Evolutionary conservation across 2,888 invertebrate genomes (phyloP).

Genomic region (Campoplex nolae): DNA sequence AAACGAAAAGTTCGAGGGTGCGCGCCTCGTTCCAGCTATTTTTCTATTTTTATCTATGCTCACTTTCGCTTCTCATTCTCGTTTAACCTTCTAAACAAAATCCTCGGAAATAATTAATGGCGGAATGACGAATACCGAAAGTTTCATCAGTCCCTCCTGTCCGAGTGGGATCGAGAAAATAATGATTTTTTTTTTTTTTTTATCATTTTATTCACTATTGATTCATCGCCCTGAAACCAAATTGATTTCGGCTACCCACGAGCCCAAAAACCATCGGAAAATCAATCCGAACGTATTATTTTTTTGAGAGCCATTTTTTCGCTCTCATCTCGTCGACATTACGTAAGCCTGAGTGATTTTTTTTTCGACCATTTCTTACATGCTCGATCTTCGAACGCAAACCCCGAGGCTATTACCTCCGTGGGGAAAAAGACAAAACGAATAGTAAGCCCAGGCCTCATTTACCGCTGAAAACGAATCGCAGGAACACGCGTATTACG

Average conservation of each 20-base stretch:
- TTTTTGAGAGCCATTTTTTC: not conserved
- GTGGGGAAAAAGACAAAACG: not conserved
- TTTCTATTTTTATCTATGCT: constrained; percentile 3
- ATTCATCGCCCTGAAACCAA: not conserved
- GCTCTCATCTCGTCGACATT: not conserved
- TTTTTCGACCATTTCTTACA: not conserved
- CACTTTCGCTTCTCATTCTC: not conserved
- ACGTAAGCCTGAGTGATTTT: not conserved
- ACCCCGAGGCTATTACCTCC: not conserved
- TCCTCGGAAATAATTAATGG: constrained; percentile 1
- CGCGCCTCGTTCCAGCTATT: constrained; percentile 25
- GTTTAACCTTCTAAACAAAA: constrained; percentile 2
- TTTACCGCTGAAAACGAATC: constrained; percentile 8
- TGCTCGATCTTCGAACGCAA: not conserved
- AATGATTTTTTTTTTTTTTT: not conserved
- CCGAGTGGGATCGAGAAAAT: not conserved
- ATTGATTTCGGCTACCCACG: not conserved
- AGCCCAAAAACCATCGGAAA: not conserved
- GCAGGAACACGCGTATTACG: constrained; percentile 22
- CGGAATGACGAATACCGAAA: not conserved
- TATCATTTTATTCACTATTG: not conserved
- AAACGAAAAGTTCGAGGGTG: constrained; percentile 39
- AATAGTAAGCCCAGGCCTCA: not conserved
- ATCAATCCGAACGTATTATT: not conserved
- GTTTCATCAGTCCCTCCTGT: no score